Evolutionary conservation across 2,113 vertebrate genomes (phyloP).

Genomic region (Mystacornis crossleyi): DNA sequence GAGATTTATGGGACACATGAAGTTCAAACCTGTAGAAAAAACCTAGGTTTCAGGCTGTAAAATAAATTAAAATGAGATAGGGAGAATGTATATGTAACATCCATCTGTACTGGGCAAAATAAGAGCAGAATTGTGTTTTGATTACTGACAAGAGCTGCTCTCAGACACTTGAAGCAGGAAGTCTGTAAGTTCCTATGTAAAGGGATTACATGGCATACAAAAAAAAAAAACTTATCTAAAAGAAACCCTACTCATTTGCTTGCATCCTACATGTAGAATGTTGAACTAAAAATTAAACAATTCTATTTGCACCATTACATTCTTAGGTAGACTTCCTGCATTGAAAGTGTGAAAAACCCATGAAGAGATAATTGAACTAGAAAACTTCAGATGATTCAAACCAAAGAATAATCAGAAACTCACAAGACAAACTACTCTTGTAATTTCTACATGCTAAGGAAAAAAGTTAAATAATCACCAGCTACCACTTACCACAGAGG

Average conservation of each 20-base stretch:
- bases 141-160: background rate
- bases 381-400: background rate
- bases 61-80: background rate
- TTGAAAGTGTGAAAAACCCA: background rate
- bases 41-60: background rate
- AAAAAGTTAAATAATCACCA: background rate
- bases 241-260: background rate
- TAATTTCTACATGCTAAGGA: background rate
- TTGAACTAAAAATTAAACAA: background rate
- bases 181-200: background rate
- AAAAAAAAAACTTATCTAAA: background rate
- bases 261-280: background rate
- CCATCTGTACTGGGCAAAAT: background rate
- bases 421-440: background rate
- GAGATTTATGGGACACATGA: background rate
- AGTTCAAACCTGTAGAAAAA: background rate
- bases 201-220: background rate
- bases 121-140: background rate
- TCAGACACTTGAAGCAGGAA: background rate
- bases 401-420: background rate
- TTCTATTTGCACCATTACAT: background rate
- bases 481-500: conserved; percentile 82
- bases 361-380: background rate
- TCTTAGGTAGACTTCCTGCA: background rate
- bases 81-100: background rate